Evolutionary conservation across 2,888 invertebrate species (phyloP), one percentile per base, ranked within the genome.

Genomic region (Chymomyza fuscimana): DNA sequence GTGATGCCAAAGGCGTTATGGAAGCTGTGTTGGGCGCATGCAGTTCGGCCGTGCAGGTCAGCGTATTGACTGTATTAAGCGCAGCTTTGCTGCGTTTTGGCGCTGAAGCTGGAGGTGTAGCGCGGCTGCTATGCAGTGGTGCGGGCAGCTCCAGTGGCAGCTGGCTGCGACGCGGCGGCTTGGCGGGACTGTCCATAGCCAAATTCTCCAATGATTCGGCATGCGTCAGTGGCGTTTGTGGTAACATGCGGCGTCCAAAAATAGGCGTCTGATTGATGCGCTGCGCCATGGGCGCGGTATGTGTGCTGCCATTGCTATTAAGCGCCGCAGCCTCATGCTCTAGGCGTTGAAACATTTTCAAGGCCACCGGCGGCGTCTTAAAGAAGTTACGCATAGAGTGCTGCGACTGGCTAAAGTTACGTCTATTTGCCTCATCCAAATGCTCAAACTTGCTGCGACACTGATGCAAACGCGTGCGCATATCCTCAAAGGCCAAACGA

Each of bases 211-310:
- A 60, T 0, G 90, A 90, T 56, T 91, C 92, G 0, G 92, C 90
- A 16, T 91, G 92, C 4, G 82, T 80, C 81, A 9, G 70, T 65
- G 9, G 81, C 56, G 29, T 63, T 46, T 59, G n/a, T 10, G 86
- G 72, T 32, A 83, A 68, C 22, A 81, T 80, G 4, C 89, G 89
- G 1, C 92, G 78, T 0, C 91, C 92, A 71, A 92, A 91, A 32
- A 92, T 90, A 0, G 92, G 92, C 7, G 92, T 92, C 67, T 92
- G 92, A 80, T 92, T 91, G n/a, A 92, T 87, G 63, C 92, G 90
- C 77, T 90, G 90, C 0, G 89, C 82, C 68, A 71, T 71, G 19
- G 65, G 79, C 7, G 75, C 73, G 7, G 81, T 70, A 4, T 74
- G 40, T 15, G 73, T 71, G 72, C 78, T 78, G 5, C 79, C 78